Evolutionary conservation across 2,113 vertebrate species (phyloP).

Genomic region (Silurus asotus): DNA sequence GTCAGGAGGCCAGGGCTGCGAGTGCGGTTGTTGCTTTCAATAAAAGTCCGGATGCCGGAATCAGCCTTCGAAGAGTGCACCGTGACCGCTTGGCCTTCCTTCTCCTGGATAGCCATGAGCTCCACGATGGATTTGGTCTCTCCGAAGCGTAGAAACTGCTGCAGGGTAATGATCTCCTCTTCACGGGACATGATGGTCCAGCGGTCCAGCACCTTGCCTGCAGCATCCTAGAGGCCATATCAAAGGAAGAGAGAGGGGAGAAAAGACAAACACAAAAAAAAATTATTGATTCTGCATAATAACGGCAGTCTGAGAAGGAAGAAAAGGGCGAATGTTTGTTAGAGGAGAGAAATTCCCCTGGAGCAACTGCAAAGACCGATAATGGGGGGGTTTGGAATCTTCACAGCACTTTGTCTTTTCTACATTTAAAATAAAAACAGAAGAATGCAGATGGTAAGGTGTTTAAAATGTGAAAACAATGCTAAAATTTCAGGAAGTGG

Average conservation of each 20-base stretch:
- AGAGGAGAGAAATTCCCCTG: slow-evolving; percentile 72
- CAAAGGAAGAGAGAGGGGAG: slow-evolving; percentile 83
- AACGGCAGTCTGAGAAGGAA: slow-evolving; percentile 66
- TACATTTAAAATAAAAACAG: slow-evolving; percentile 41
- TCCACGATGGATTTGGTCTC: slow-evolving; percentile 99
- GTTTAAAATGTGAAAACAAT: slow-evolving; percentile 3
- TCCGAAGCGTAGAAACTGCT: slow-evolving; percentile 98
- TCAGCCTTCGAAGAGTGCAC: slow-evolving; percentile 96
- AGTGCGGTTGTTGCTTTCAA: slow-evolving; percentile 98
- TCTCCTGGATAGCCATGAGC: slow-evolving; percentile 99
- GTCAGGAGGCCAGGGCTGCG: slow-evolving; percentile 94
- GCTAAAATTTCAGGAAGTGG: background rate
- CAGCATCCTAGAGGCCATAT: slow-evolving; percentile 92
- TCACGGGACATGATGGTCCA: slow-evolving; percentile 99
- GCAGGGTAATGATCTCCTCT: slow-evolving; percentile 99
- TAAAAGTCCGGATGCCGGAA: slow-evolving; percentile 98
- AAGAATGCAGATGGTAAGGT: slow-evolving; percentile 69
- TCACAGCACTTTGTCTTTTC: slow-evolving; percentile 3
- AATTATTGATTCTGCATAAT: slow-evolving; percentile 91
- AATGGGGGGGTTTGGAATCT: slow-evolving; percentile 49
- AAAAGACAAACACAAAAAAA: slow-evolving; percentile 87
- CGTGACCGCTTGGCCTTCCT: slow-evolving; percentile 97
- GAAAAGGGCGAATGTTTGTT: slow-evolving; percentile 69
- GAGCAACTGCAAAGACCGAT: slow-evolving; percentile 66
- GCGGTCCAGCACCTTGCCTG: slow-evolving; percentile 99